Percentiles rank a stretch among this genome's conserved stretches.
Evolutionary conservation across 2,113 vertebrate genomes (phyloP).

Genomic region (Philantomba maxwellii): DNA sequence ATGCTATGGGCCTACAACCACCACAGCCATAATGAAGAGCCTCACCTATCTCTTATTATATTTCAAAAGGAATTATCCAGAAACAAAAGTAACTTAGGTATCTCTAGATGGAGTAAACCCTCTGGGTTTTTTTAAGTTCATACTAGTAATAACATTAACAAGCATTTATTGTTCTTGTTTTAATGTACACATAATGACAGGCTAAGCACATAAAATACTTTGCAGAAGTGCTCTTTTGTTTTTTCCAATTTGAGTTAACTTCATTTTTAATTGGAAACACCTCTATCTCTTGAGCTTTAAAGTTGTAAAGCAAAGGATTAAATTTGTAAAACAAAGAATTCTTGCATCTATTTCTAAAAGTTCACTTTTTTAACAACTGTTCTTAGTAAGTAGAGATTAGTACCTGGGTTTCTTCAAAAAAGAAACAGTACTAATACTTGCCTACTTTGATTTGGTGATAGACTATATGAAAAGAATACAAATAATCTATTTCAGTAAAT

Average conservation of each 20-base stretch:
- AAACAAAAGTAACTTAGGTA: not conserved
- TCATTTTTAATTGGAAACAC: not conserved
- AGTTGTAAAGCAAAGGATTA: not conserved
- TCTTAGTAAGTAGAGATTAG: not conserved
- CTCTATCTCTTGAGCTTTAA: not conserved
- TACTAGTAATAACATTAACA: not conserved
- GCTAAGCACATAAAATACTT: not conserved
- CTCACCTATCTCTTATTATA: not conserved
- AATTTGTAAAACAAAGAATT: not conserved
- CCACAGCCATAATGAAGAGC: not conserved
- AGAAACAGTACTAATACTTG: not conserved
- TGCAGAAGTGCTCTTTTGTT: not conserved
- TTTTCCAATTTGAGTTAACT: not conserved
- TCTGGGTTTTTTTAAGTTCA: not conserved
- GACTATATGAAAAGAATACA: not conserved
- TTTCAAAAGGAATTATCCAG: not conserved
- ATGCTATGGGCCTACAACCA: not conserved
- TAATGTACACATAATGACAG: not conserved
- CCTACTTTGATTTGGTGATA: not conserved
- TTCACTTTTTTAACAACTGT: not conserved
- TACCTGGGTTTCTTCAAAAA: not conserved
- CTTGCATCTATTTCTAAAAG: constrained; percentile 2
- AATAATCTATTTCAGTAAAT: not conserved
- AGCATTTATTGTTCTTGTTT: not conserved
- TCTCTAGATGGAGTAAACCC: not conserved